Evolutionary conservation across 1,140 invertebrate genomes (phyloP).

Genomic region (Palaemon carinicauda): DNA sequence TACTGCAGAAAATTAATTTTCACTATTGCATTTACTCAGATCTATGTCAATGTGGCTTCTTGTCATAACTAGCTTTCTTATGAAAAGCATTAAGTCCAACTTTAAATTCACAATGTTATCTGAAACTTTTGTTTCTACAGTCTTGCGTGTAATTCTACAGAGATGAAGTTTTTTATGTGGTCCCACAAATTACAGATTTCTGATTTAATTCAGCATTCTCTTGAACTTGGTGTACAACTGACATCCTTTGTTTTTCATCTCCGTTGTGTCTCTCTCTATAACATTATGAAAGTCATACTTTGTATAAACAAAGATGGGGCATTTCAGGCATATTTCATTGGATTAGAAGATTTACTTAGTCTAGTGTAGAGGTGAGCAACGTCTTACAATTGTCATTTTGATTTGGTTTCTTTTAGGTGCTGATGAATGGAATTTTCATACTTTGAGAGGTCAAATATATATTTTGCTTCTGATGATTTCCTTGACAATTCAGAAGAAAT

Average conservation of each 20-base stretch:
- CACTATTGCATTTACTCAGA: background rate
- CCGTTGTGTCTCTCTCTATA: conserved; percentile 1
- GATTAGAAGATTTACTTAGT: background rate
- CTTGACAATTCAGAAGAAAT: conserved; percentile 2
- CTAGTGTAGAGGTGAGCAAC: background rate
- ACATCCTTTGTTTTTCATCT: conserved; percentile 18
- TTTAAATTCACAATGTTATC: too few species aligned
- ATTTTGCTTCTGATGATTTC: conserved; percentile 11
- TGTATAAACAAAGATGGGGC: too few species aligned
- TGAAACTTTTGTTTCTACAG: too few species aligned
- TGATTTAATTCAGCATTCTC: background rate
- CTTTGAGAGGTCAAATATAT: background rate
- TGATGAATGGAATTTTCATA: background rate
- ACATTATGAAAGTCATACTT: background rate
- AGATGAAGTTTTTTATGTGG: background rate
- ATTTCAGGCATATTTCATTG: background rate
- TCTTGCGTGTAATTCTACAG: too few species aligned
- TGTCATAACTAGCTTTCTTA: background rate
- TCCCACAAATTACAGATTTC: background rate
- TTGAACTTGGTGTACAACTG: background rate
- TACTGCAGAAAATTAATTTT: background rate
- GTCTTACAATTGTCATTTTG: background rate
- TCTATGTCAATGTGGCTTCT: background rate
- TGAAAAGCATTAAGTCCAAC: background rate
- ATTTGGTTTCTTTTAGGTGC: background rate